A percentile compares a stretch with the other conserved stretches of the same genome.
phyloP scores from a whole-genome alignment of 2,113 vertebrate species.

The Eolophus roseicapilla region DNA sequence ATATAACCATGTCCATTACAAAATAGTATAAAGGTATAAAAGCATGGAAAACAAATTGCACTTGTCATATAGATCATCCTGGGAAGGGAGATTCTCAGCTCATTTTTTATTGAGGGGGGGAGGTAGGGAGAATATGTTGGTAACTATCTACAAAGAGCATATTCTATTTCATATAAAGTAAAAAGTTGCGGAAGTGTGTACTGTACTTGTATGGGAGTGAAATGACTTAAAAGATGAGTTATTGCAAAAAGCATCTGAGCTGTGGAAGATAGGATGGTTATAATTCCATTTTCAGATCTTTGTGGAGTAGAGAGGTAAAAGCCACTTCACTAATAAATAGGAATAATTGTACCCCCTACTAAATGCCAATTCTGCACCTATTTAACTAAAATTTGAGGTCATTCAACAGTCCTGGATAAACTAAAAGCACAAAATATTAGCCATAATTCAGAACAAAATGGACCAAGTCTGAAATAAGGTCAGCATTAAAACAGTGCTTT shows the following conservation, averaged over 20 bases:
- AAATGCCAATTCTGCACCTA: background rate
- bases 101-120: background rate
- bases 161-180: background rate
- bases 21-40: background rate
- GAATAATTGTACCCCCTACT: background rate
- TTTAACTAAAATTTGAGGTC: background rate
- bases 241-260: background rate
- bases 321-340: background rate
- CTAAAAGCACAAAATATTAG: background rate
- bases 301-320: background rate
- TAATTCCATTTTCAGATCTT: background rate
- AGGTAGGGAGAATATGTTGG: background rate
- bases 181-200: background rate
- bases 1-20: background rate
- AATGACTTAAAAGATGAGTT: background rate
- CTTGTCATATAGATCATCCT: background rate
- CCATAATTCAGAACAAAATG: background rate
- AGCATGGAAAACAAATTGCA: background rate
- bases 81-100: background rate
- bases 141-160: background rate
- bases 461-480: background rate
- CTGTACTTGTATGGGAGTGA: background rate
- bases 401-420: background rate
- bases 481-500: background rate
- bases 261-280: background rate